phyloP scores from a whole-genome alignment of 2,113 vertebrate genomes.

The Ciconia stormi region DNA sequence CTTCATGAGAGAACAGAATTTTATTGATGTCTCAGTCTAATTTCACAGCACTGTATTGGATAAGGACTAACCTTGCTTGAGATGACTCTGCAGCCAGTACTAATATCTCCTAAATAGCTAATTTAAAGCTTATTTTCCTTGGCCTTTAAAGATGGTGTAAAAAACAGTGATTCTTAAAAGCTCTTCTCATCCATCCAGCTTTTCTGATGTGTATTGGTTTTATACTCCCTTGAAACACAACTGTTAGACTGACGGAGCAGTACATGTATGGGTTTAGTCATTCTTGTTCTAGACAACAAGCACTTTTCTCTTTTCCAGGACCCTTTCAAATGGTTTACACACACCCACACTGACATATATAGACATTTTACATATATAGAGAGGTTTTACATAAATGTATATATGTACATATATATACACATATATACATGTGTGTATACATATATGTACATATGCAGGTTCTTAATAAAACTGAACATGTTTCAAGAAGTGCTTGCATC shows the following conservation, averaged over 20 bases:
- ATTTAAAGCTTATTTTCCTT: background rate
- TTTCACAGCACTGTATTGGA: background rate
- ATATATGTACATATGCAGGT: background rate
- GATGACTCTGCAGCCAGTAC: slow-evolving; percentile 19
- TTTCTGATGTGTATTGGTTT: background rate
- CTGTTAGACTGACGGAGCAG: background rate
- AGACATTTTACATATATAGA: background rate
- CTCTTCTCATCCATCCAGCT: background rate
- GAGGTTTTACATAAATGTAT: background rate
- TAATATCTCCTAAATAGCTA: background rate
- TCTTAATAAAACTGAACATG: background rate
- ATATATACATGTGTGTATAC: background rate
- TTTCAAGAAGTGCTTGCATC: background rate
- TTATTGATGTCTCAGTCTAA: background rate
- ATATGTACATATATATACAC: background rate
- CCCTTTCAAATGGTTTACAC: background rate
- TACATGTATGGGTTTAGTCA: background rate
- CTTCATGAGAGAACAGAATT: background rate
- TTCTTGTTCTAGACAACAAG: background rate
- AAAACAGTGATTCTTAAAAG: background rate
- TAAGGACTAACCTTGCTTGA: slow-evolving; percentile 14
- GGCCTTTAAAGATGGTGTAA: background rate
- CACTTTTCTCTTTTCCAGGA: background rate
- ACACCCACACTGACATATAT: background rate
- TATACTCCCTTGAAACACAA: background rate